Evolutionary conservation across 2,797 vertebrate species (phyloP), one percentile per base, ranked within the genome.

Genomic region (Hippoglossus hippoglossus): DNA sequence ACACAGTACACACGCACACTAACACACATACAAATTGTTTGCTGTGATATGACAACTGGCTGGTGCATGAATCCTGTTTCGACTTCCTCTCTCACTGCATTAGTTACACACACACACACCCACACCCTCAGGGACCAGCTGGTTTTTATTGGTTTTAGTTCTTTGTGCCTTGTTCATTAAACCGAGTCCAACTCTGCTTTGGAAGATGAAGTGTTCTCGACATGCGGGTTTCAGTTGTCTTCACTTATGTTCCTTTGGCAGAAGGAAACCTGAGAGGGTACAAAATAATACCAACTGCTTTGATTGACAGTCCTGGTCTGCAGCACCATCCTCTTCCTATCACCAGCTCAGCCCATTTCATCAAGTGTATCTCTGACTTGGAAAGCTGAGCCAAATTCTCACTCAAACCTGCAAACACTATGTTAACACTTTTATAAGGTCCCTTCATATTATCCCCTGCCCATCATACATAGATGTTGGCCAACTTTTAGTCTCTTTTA

Each of bases 71-170:
- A 75, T 87, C 83, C 85, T 85, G 67, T 49, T 41, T 73, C 63
- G 46, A 89, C 88, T 90, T 92, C 89, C 90, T 91, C 77, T 85
- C 84, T 85, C 82, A 77, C 58, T 73, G 65, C 53, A 55, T 70
- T 18, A 34, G 58, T 53, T 62, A 66, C 63, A 72, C 31, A 49
- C 72, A 65, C 56, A 75, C 61, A 64, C 61, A 70, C 39, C 71
- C 26, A 70, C 59, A 67, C 53, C 54, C 72, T 72, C 55, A 56
- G 9, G 34, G 24, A 81, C 47, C 83, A 88, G 83, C 75, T 88
- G 86, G 4, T 83, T 84, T 78, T 77, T 75, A 68, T 81, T 80
- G 63, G 53, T 86, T 77, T 79, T 73, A 59, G 39, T 82, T 65
- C 34, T 41, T 75, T 71, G 46, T 77, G 73, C 26, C 36, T 39